These are phyloP conservation scores for Zapornia atra DNA, from an alignment of 2,113 vertebrate species.

Conservation along the genomic window DNA sequence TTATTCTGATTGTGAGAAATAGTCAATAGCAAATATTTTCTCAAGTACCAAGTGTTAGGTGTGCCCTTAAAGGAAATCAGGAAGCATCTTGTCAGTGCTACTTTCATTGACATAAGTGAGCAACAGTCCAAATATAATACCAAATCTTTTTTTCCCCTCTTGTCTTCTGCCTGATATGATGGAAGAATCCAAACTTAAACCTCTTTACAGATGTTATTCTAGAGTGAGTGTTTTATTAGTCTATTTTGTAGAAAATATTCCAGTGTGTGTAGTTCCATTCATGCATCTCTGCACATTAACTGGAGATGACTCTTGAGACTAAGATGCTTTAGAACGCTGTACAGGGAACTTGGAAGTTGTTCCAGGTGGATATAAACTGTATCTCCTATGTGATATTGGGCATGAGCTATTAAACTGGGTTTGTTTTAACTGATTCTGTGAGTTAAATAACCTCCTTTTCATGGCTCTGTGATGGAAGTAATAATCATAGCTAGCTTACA, in stretches of 20 bases:
- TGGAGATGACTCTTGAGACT: not conserved
- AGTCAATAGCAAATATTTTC: not conserved
- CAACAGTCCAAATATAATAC: not conserved
- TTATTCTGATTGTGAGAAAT: not conserved
- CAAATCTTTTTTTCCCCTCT: not conserved
- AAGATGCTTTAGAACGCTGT: not conserved
- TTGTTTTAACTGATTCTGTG: not conserved
- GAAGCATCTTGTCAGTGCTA: not conserved
- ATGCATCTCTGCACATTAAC: not conserved
- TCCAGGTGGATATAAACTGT: not conserved
- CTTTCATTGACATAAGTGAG: not conserved
- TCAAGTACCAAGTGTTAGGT: not conserved
- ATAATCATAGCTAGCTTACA: not conserved
- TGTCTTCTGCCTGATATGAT: not conserved
- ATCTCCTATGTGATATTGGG: not conserved
- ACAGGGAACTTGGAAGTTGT: not conserved
- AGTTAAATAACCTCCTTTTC: not conserved
- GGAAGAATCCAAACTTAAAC: not conserved
- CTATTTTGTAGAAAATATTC: not conserved
- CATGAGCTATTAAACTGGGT: not conserved
- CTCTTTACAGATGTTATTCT: not conserved
- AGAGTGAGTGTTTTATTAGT: not conserved
- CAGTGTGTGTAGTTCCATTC: not conserved
- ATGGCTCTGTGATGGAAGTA: not conserved
- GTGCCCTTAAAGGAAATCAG: not conserved